A percentile compares a stretch with the other conserved stretches of the same genome.
These are phyloP conservation scores for Sylvilagus floridanus DNA, from an alignment of 2,797 vertebrate genomes.

Conservation along the genomic window DNA sequence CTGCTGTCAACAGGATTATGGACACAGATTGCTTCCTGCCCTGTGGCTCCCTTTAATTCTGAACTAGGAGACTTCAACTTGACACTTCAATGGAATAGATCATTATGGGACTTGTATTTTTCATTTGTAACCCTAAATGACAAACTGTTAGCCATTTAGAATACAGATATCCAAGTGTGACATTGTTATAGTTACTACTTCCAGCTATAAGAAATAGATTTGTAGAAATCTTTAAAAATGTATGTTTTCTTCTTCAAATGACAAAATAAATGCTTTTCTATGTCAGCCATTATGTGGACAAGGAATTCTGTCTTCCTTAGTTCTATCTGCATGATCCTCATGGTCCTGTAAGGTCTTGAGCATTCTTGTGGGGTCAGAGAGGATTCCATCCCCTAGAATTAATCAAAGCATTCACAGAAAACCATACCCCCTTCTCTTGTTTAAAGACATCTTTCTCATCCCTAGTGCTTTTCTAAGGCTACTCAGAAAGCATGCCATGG, in stretches of 20 bases:
- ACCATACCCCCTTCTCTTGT: background rate
- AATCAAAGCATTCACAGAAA: background rate
- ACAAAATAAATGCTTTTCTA: conserved; percentile 12
- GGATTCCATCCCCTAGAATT: background rate
- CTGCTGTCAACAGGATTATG: conserved; percentile 83
- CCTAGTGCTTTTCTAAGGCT: background rate
- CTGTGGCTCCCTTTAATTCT: conserved; percentile 64
- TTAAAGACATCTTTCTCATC: background rate
- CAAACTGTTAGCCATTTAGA: background rate
- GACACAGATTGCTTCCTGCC: conserved; percentile 71
- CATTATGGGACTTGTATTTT: conserved; percentile 37
- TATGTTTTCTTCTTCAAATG: background rate
- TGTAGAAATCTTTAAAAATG: conserved; percentile 26
- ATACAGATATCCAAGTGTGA: background rate
- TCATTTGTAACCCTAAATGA: background rate
- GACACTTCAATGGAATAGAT: conserved; percentile 44
- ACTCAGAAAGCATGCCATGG: background rate
- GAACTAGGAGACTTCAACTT: conserved; percentile 57
- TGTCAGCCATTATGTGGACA: too few species aligned
- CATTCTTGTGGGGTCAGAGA: conserved; percentile 25
- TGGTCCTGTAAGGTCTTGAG: background rate
- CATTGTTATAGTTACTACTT: conserved; percentile 32
- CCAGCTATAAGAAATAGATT: background rate
- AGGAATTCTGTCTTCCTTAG: conserved; percentile 4
- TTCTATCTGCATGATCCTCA: background rate